Evolutionary conservation across 2,888 invertebrate species (phyloP).

Genomic region (Agriopis leucophaearia): DNA sequence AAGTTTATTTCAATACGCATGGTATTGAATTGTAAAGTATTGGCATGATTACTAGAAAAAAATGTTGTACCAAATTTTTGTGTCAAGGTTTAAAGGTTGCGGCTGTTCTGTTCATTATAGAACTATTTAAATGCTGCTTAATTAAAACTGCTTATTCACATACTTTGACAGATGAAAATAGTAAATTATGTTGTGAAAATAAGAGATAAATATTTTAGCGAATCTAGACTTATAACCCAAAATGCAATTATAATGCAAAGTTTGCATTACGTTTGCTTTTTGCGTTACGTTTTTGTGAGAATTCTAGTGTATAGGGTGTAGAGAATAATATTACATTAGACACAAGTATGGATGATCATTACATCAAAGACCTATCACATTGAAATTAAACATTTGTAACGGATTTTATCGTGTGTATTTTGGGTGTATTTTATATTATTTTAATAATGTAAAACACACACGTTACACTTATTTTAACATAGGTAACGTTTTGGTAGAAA

Average conservation of each 20-base stretch:
- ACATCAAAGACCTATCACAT: slow-evolving; percentile 16
- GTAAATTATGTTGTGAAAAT: background rate
- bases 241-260: too few species aligned
- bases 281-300: too few species aligned
- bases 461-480: too few species aligned
- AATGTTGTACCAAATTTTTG: slow-evolving; percentile 6
- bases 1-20: slow-evolving; percentile 9
- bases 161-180: too few species aligned
- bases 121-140: background rate
- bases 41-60: background rate
- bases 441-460: too few species aligned
- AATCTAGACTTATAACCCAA: too few species aligned
- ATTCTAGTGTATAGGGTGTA: background rate
- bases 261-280: too few species aligned
- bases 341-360: slow-evolving; percentile 15
- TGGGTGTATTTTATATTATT: too few species aligned
- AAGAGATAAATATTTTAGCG: background rate
- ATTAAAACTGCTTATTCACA: too few species aligned
- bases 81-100: slow-evolving; percentile 28
- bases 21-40: too few species aligned
- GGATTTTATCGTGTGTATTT: too few species aligned
- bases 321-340: background rate
- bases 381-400: background rate
- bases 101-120: background rate
- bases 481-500: too few species aligned